Evolutionary conservation across 2,113 vertebrate genomes (phyloP), one percentile per base, ranked within the genome.

Genomic region (Hemibagrus wyckioides): DNA sequence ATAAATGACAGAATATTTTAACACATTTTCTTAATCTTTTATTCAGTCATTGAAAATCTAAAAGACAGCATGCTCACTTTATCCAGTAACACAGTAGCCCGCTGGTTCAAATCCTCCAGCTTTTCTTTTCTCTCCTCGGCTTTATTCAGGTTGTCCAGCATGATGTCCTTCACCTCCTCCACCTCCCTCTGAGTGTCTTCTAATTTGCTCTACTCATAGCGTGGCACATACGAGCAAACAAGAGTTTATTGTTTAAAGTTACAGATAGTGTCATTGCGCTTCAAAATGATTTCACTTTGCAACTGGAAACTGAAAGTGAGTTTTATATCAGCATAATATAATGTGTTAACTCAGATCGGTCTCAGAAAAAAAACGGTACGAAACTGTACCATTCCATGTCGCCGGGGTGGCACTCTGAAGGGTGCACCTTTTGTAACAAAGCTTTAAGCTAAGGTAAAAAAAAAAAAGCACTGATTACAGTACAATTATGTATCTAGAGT

Each of bases 81-180:
- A 19, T 52, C 10, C 33, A 57, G 28, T n/a, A 90, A 86, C 23
- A 80, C 17, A 17, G 87, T 63, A 50, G 89, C 73, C 41, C 90
- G 83, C 28, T 81, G 6, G 13, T 85, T 84, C 44, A 91, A 85
- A 30, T 91, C 87, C 54, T 76, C 44, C 61, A 91, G 71, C 57
- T 90, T 89, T 30, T 50, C 88, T 36, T 76, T 57, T 41, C 80
- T 85, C 61, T 91, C 82, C 36, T 89, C 85, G 39, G 14, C 75
- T 84, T 86, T 89, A 41, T 89, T 50, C 33, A 83, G 14, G 69
- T 89, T 92, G 0, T 91, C 85, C n/a, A 89, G 28, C 89, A 92
- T 91, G 75, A 90, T 83, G 50, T 80, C 88, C 48, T 88, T 91
- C 79, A 91, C 91, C 76, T 90, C 90, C 5, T 91, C 89, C 19